Percentiles rank a stretch among this genome's conserved stretches.
These are phyloP conservation scores for Congeria kusceri DNA, from an alignment of 2,888 invertebrate genomes.

Conservation along the genomic window DNA sequence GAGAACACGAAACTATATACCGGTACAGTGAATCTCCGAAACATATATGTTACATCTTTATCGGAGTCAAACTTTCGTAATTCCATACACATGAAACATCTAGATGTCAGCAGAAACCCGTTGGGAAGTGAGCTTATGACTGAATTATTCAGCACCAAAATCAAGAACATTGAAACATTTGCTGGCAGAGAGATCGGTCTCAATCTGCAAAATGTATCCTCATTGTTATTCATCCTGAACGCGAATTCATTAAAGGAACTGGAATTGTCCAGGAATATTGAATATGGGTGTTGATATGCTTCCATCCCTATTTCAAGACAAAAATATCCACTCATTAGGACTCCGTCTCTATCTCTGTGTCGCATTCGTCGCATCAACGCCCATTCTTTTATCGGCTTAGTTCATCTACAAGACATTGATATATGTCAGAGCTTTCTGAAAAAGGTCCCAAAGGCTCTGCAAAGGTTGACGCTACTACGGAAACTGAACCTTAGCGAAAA, in stretches of 20 bases:
- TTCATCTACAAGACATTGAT: conserved; percentile 48
- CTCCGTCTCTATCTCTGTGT: conserved; percentile 50
- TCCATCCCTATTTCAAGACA: conserved; percentile 54
- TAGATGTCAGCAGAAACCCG: conserved; percentile 59
- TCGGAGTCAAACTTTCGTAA: conserved; percentile 23
- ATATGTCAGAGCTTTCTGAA: conserved; percentile 54
- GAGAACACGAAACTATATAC: conserved; percentile 34
- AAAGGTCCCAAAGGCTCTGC: conserved; percentile 50
- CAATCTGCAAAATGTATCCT: conserved; percentile 39
- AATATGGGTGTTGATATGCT: conserved; percentile 48
- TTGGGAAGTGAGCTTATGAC: conserved; percentile 35
- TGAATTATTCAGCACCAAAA: conserved; percentile 31
- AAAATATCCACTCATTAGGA: conserved; percentile 45
- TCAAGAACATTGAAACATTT: conserved; percentile 30
- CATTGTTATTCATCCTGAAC: conserved; percentile 45
- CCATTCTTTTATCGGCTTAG: conserved; percentile 52
- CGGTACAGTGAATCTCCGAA: conserved; percentile 41
- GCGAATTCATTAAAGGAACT: conserved; percentile 41
- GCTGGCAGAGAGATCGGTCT: conserved; percentile 41
- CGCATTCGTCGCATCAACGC: conserved; percentile 45
- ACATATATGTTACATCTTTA: conserved; percentile 48
- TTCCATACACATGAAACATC: conserved; percentile 21
- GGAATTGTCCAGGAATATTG: conserved; percentile 56
- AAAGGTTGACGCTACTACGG: conserved; percentile 42
- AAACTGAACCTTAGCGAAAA: conserved; percentile 54